Conservation (phyloP, 2,797 vertebrate genomes). For the Aldrovandia affinis region DNA sequence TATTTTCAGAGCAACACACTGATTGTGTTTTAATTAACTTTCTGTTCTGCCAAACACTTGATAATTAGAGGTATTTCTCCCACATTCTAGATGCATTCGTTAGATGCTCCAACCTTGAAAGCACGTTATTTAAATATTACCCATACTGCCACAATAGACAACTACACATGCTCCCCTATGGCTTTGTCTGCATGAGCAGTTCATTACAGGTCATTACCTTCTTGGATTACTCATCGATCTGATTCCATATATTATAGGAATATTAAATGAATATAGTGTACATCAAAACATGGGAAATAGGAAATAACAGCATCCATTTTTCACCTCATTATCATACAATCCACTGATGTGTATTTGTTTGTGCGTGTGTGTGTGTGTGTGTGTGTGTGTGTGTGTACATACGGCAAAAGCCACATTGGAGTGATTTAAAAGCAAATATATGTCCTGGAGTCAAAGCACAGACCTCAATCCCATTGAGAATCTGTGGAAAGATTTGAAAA, state of each 20-base stretch:
- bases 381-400: no score
- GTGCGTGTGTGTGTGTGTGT: no score
- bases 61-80: slow-evolving; percentile 41
- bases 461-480: no score
- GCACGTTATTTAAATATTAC: slow-evolving; percentile 46
- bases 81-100: slow-evolving; percentile 33
- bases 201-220: slow-evolving; percentile 48
- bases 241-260: neutral
- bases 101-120: slow-evolving; percentile 34
- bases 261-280: neutral
- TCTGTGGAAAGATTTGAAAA: no score
- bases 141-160: slow-evolving; percentile 38
- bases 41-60: slow-evolving; percentile 9
- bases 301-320: neutral
- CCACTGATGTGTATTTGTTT: neutral
- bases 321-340: slow-evolving; percentile 6
- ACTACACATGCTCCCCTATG: slow-evolving; percentile 36
- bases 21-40: slow-evolving; percentile 34
- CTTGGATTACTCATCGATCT: slow-evolving; percentile 29
- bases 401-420: no score
- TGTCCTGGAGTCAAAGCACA: no score
- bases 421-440: no score
- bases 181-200: slow-evolving; percentile 44
- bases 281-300: neutral
- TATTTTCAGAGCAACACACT: slow-evolving; percentile 29